These are phyloP conservation scores for Hydrozoanthus gracilis DNA, from an alignment of 92 coral and sea anemone genomes.

Conservation along the genomic window DNA sequence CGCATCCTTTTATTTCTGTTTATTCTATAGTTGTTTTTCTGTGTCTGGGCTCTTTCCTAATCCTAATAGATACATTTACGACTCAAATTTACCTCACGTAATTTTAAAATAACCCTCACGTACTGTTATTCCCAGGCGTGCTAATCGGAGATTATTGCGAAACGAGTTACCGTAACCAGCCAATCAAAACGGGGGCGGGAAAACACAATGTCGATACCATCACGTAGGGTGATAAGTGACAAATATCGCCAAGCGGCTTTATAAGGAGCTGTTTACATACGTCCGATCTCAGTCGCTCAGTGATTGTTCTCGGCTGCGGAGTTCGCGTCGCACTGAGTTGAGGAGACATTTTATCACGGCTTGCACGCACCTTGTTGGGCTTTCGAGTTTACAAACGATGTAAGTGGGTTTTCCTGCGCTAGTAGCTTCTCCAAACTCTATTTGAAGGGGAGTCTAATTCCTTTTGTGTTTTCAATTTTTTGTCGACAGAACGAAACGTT, in stretches of 20 bases:
- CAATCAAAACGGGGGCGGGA: neutral
- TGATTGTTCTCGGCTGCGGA: neutral
- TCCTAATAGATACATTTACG: too few relatives aligned
- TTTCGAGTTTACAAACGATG: slow-evolving; percentile 27
- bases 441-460: too few relatives aligned
- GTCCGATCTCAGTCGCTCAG: slow-evolving; percentile 14
- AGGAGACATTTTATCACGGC: neutral
- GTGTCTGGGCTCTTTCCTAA: too few relatives aligned
- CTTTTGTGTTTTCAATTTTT: neutral
- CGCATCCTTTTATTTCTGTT: too few relatives aligned
- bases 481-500: neutral
- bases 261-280: neutral
- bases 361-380: neutral
- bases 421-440: neutral
- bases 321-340: slow-evolving; percentile 9
- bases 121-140: neutral
- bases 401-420: neutral
- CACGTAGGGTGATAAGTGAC: slow-evolving; percentile 35
- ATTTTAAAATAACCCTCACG: neutral
- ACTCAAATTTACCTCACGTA: too few relatives aligned
- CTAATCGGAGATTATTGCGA: slow-evolving; percentile 3
- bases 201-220: slow-evolving; percentile 8
- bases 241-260: slow-evolving; percentile 16
- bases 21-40: too few relatives aligned
- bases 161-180: neutral